Conservation (phyloP, 1,140 invertebrate genomes). For the Pseudomyrmex dendroicus region DNA sequence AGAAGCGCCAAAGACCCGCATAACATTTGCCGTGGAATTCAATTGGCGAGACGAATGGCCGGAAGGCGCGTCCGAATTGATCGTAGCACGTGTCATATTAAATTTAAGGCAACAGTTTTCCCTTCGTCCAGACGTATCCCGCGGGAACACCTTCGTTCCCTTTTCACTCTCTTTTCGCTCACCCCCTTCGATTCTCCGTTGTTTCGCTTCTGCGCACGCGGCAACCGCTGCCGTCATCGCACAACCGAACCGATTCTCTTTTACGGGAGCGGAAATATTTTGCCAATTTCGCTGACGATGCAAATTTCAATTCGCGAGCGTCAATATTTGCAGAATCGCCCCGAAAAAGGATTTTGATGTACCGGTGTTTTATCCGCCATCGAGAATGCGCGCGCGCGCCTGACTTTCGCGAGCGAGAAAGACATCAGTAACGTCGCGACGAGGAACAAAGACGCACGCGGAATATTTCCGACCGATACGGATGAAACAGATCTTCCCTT, state of each 20-base stretch:
- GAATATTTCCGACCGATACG: constrained; percentile 15
- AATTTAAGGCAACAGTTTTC: constrained; percentile 68
- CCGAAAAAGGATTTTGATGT: constrained; percentile 74
- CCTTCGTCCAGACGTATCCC: constrained; percentile 62
- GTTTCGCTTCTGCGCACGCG: constrained; percentile 12
- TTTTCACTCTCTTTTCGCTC: constrained; percentile 21
- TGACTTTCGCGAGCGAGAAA: constrained; percentile 57
- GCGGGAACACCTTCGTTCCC: constrained; percentile 51
- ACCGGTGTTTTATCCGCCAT: constrained; percentile 65
- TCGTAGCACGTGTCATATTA: constrained; percentile 63
- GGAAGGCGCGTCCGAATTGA: constrained; percentile 49
- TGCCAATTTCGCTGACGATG: constrained; percentile 72
- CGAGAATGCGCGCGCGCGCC: constrained; percentile 36
- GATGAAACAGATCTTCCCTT: constrained; percentile 30
- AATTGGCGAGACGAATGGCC: constrained; percentile 9
- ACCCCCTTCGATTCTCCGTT: constrained; percentile 6
- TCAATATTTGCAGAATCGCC: constrained; percentile 74
- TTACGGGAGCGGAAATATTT: constrained; percentile 73
- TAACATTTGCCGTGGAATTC: constrained; percentile 49
- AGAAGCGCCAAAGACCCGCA: constrained; percentile 27
- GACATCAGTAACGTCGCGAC: not conserved
- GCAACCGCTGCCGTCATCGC: not conserved
- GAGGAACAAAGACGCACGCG: constrained; percentile 52
- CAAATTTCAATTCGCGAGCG: constrained; percentile 72
- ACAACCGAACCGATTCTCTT: constrained; percentile 57